Base-by-base conservation (phyloP, 1,140 invertebrate genomes). In the Venustaconcha ellipsiformis region DNA sequence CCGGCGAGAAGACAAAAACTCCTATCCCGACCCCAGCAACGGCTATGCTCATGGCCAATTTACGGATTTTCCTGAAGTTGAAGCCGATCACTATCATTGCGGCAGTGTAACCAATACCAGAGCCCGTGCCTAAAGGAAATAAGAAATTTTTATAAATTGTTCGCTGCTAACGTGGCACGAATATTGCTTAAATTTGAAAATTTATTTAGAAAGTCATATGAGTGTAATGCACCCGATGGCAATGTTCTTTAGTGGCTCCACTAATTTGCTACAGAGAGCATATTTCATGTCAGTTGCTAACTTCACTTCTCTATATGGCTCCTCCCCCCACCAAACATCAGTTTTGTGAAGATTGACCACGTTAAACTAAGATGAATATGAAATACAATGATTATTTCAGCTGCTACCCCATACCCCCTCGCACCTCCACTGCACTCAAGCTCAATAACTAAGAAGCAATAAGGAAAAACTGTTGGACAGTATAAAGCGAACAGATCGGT, bases 31-130 rank as follows among this genome's bases (percentile, higher is more conserved):
- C 71, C 15, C 77, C 77, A 20, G 77, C 70, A 17, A 78, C 59
- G 13, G 77, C 77, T 15, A 78, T 70, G 6, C 77, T 66, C 2
- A 73, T 20, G 20, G 77, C 77, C 15, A 68, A 57, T 26, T 78
- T 74, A 15, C 71, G 58, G 71, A 63, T 67, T 17, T 70, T 20
- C 55, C 77, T 56, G 67, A 78, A 78, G 68, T 78, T 74, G 64
- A 74, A 78, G 12, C 77, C 77, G n/a, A 78, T 67, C 4, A 78
- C 71, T 18, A 78, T 60, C 71, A 78, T 74, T 1, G 77, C 68
- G 20, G 77, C 71, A 56, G 77, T 78, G 72, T 78, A 78, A 37
- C 67, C 77, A 8, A 78, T 56, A 64, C 77, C 77, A 20, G 68
- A 64, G 23, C 77, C 77, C 58, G 70, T 60, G 59, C 77, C 77